Evolutionary conservation across 2,113 vertebrate species (phyloP).

Genomic region (Thalassarche chlororhynchos): DNA sequence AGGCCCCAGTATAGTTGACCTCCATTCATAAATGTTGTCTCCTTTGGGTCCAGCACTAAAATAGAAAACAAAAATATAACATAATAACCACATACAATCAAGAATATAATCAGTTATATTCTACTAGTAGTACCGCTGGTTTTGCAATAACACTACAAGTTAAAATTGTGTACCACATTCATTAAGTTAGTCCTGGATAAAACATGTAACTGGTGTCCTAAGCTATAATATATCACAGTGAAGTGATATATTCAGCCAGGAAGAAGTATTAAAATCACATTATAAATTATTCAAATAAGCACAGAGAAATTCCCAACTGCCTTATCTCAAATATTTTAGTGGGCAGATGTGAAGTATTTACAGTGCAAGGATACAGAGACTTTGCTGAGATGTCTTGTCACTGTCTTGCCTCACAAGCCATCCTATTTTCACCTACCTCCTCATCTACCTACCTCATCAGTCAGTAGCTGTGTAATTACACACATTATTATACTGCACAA

Average conservation of each 20-base stretch:
- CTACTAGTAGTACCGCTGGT: background rate
- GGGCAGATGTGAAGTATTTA: slow-evolving; percentile 5
- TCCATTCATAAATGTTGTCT: slow-evolving; percentile 99
- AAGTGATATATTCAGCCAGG: background rate
- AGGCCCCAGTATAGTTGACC: slow-evolving; percentile 97
- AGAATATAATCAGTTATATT: slow-evolving; percentile 1
- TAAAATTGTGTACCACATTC: background rate
- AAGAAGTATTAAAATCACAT: slow-evolving; percentile 20
- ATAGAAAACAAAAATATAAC: slow-evolving; percentile 71
- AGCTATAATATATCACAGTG: background rate
- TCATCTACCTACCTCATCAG: background rate
- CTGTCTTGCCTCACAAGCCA: slow-evolving; percentile 4
- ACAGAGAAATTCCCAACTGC: background rate
- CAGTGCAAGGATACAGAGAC: background rate
- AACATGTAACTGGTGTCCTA: background rate
- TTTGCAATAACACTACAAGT: slow-evolving; percentile 1
- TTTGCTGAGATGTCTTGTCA: slow-evolving; percentile 5
- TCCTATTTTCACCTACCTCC: background rate
- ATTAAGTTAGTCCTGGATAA: background rate
- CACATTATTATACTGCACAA: background rate
- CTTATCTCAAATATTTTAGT: slow-evolving; percentile 10
- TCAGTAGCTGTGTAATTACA: background rate
- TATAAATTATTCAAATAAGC: slow-evolving; percentile 47
- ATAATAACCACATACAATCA: slow-evolving; percentile 44
- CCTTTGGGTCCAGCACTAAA: slow-evolving; percentile 97